Base-by-base conservation (phyloP, 2,888 invertebrate species). In the Biston stratarius region DNA sequence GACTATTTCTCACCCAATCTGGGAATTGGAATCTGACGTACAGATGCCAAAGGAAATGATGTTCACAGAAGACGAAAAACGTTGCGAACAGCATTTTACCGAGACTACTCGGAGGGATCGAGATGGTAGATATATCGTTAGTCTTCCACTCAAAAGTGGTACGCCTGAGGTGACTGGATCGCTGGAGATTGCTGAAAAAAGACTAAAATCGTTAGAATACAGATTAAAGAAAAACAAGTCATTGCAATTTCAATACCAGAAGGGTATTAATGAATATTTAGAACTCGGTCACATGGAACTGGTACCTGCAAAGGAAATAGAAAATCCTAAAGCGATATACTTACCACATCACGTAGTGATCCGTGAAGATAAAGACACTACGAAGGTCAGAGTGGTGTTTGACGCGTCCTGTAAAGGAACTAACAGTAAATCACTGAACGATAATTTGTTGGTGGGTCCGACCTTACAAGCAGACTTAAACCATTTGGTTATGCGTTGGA, bases 231-330 rank as follows among this genome's bases (percentile, higher is more conserved):
- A 24, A 24, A 24, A 24, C 24, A 24, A 24, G 3, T 24, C 24
- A 24, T 24, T 24, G 24, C 24, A 24, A 24, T 3, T 24, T 24
- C 24, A 24, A 24, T 24, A 24, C 24, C 24, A 24, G 24, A 24
- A 24, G 24, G 24, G 24, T 24, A 44, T 75, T 53, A 5, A 38
- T 15, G 34, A 24, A 45, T 52, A 15, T 38, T 48, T 24, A 6
- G 8, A 47, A 10, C 10, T 47, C 14, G 15, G 15, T 15, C 47
- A 47, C 47, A 47, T 47, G 47, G 47, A 47, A 47, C 47, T 47
- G 8, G 15, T 47, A 47, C 47, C 47, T 1, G 6, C 7, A 15
- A 47, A 47, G 0, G 47, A 47, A 47, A 10, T 47, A 14, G 6
- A 47, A 14, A 47, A 47, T 15, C 15, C 14, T 15, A 47, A 47